Base-by-base conservation (phyloP, 2,888 invertebrate genomes). In the Drosophila kokeensis region DNA sequence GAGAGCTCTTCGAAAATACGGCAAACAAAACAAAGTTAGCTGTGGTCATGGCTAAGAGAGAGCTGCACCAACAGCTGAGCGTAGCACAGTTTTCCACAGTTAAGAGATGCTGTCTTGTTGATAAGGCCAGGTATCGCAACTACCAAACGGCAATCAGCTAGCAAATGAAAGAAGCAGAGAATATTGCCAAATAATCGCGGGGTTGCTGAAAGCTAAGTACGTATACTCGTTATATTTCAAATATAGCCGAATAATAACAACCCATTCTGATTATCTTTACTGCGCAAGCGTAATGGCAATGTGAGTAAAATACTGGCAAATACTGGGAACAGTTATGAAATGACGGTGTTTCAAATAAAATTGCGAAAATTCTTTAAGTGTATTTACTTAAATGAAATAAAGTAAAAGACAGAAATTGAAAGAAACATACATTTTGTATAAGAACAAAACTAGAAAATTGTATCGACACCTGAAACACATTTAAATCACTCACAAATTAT, bases 201-300 rank as follows among this genome's bases (percentile, higher is more conserved):
- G 11, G 24, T 36, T 60, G 36, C 6, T 36, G 0, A 24, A 36
- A 55, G 13, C 27, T 27, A 29, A 49, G 36, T 36, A 34, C 13
- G 18, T 10, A 48, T 40, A 29, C 21, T 18, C 21, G 15, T 52
- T 42, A 45, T 53, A 15, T 24, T 24, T 45, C 10, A 45, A 15
- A 15, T 24, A 45, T 1, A 8, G 15, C 24, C 15, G 13, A 67
- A 38, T 50, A 18, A 21, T 45, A 64, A 36, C 40, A 38, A 27
- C 53, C 13, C 7, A 2, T 38, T 42, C 2, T 30, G 32, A 10
- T 49, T 40, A n/a, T 45, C 10, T 45, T 18, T 30, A 58, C 30
- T 80, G 83, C 89, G 89, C 85, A 82, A 42, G 73, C 82, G 76
- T 87, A 60, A 45, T 42, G 38, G 15, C 45, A 61, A 49, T 38